These are phyloP conservation scores for Chironomus tepperi DNA, from an alignment of 1,140 invertebrate species.

Conservation along the genomic window DNA sequence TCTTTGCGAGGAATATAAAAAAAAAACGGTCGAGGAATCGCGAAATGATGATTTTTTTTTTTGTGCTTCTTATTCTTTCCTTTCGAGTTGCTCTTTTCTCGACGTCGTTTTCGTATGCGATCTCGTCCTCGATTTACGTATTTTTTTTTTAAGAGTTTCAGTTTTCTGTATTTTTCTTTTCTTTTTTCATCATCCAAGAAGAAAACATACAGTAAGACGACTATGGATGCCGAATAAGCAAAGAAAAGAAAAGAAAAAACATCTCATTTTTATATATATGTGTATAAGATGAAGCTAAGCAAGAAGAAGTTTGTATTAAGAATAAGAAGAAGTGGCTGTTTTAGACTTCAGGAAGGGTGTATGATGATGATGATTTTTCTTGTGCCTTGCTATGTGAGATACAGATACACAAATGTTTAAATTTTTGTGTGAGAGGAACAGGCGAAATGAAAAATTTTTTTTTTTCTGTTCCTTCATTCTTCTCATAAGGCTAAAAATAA, in stretches of 20 bases:
- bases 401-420: too few relatives aligned
- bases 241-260: constrained; percentile 1
- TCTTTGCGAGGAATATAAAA: constrained; percentile 22
- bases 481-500: constrained; percentile 24
- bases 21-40: constrained; percentile 22
- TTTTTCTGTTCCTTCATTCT: too few relatives aligned
- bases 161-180: constrained; percentile 17
- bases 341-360: constrained; percentile 13
- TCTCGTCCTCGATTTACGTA: constrained; percentile 20
- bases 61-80: constrained; percentile 21
- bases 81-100: not conserved
- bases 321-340: not conserved
- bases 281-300: not conserved
- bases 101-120: not conserved
- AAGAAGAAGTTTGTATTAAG: not conserved
- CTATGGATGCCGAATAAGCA: not conserved
- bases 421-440: too few relatives aligned
- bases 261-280: not conserved
- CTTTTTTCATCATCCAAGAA: not conserved
- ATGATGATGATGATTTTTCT: constrained; percentile 21
- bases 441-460: not conserved
- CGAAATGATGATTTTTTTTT: constrained; percentile 16
- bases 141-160: constrained; percentile 11
- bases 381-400: not conserved
- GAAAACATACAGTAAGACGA: not conserved